A percentile compares a stretch with the other conserved stretches of the same genome.
phyloP scores from a whole-genome alignment of 2,888 invertebrate species.

The Augochlorella aurata region DNA sequence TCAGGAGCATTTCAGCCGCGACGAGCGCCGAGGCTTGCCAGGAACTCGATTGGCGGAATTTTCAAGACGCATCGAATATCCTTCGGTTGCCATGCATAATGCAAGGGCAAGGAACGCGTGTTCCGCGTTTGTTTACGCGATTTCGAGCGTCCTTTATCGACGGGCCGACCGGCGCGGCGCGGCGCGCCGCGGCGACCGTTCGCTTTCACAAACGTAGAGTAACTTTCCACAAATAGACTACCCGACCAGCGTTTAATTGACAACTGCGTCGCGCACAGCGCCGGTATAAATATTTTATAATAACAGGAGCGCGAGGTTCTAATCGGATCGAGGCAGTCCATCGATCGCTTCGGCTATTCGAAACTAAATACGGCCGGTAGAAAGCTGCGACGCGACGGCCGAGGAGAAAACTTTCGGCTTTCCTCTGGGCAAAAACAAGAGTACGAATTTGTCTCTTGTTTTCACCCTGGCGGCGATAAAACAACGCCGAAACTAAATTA shows the following conservation, averaged over 20 bases:
- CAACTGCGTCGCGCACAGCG: constrained; percentile 24
- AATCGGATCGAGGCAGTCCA: constrained; percentile 14
- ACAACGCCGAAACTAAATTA: not conserved
- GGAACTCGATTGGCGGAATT: not conserved
- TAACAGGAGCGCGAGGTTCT: constrained; percentile 16
- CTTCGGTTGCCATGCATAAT: constrained; percentile 2
- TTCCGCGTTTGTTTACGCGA: constrained; percentile 52
- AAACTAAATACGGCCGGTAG: not conserved
- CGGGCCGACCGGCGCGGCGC: constrained; percentile 20
- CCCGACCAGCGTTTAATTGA: constrained; percentile 46
- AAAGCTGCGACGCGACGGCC: not conserved
- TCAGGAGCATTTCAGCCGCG: too few species aligned
- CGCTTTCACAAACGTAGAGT: constrained; percentile 61
- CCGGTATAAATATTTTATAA: constrained; percentile 13
- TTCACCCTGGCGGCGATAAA: not conserved
- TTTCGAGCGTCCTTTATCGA: constrained; percentile 57
- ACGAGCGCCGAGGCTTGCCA: too few species aligned
- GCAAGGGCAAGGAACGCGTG: constrained; percentile 40
- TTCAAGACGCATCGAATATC: not conserved
- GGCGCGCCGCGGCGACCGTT: constrained; percentile 18
- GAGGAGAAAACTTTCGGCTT: too few species aligned
- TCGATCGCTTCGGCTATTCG: not conserved
- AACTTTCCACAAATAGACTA: constrained; percentile 62
- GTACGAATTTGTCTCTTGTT: not conserved
- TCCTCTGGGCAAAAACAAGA: not conserved